Percentiles rank a stretch among this genome's conserved stretches.
These are phyloP conservation scores for Forbesichthys papilliferus DNA, from an alignment of 2,113 vertebrate species.

Conservation along the genomic window DNA sequence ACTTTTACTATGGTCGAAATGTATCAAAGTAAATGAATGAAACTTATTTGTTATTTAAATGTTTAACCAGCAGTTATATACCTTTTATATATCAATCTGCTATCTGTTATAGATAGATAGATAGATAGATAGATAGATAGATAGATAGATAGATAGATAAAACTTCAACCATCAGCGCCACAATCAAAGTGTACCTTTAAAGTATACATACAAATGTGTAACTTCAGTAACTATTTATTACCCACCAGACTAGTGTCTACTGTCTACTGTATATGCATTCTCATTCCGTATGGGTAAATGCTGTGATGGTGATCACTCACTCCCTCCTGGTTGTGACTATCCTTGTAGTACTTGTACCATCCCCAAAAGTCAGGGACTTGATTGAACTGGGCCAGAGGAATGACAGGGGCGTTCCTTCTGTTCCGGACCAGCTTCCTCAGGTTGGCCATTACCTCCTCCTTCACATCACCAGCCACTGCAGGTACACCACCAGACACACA, in stretches of 20 bases:
- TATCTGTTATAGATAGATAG: too few species aligned
- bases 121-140: too few species aligned
- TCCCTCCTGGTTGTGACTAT: conserved; percentile 79
- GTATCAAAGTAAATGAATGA: too few species aligned
- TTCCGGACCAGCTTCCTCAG: conserved; percentile 65
- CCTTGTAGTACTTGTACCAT: conserved; percentile 78
- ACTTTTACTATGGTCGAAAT: too few species aligned
- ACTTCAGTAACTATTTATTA: too few species aligned
- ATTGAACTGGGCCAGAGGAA: conserved; percentile 62
- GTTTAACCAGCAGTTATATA: too few species aligned
- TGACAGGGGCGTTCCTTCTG: conserved; percentile 63
- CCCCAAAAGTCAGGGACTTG: conserved; percentile 77
- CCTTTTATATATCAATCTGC: too few species aligned
- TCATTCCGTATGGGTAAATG: not conserved
- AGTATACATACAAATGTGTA: too few species aligned
- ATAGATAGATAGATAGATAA: too few species aligned
- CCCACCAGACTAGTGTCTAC: not conserved
- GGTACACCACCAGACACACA: not conserved
- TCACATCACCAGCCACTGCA: conserved; percentile 50
- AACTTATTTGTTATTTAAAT: too few species aligned
- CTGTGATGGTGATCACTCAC: conserved; percentile 61
- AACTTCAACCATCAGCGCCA: too few species aligned
- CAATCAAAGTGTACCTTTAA: too few species aligned
- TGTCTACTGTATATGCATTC: not conserved
- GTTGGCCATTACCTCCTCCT: conserved; percentile 39